These are phyloP conservation scores for Gallinago paraguaiae DNA, from an alignment of 2,113 vertebrate genomes.

Conservation along the genomic window DNA sequence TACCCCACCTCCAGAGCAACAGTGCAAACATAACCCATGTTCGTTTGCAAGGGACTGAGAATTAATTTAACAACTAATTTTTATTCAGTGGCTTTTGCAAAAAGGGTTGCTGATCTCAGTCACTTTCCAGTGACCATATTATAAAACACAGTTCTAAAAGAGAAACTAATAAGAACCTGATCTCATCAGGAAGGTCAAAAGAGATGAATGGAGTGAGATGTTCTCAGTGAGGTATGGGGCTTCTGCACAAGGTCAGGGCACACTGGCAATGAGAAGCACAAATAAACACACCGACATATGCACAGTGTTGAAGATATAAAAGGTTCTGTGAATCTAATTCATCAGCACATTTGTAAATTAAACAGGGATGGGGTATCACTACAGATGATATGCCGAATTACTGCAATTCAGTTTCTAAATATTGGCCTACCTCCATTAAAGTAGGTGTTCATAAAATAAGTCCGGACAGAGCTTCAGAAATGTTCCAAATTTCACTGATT, in stretches of 20 bases:
- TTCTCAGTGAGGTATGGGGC: background rate
- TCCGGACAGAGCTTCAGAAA: background rate
- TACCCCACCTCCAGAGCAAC: background rate
- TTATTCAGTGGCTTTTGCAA: background rate
- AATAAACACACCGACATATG: background rate
- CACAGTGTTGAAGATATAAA: background rate
- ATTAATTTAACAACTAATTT: background rate
- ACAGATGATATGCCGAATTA: background rate
- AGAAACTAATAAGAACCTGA: background rate
- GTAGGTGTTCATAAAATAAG: background rate
- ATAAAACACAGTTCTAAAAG: background rate
- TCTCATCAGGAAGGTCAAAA: background rate
- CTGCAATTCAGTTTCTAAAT: background rate
- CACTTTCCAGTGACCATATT: background rate
- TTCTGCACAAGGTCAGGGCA: background rate
- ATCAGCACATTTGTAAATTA: background rate
- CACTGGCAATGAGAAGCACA: background rate
- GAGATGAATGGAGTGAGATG: background rate
- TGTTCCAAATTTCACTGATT: background rate
- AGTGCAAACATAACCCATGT: background rate
- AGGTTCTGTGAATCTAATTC: background rate
- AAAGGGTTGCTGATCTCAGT: background rate
- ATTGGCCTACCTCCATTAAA: slow-evolving; percentile 26
- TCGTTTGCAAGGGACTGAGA: background rate
- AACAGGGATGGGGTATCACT: background rate